Conservation (phyloP, 2,113 vertebrate species). For the Butorides virescens region DNA sequence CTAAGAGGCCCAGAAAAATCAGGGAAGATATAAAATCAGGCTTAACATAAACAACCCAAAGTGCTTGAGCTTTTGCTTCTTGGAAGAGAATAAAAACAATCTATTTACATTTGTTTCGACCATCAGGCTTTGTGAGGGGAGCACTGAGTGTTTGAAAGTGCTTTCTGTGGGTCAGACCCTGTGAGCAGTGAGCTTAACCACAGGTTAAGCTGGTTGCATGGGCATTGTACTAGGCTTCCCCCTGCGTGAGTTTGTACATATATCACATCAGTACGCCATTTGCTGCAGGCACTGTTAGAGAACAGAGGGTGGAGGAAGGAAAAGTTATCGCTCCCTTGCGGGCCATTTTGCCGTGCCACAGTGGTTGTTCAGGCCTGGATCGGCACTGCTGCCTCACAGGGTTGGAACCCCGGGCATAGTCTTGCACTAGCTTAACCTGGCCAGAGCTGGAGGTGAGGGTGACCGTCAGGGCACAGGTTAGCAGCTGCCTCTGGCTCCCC, state of each 20-base stretch:
- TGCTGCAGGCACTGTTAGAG: neutral
- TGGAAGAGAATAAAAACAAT: neutral
- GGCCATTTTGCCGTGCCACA: neutral
- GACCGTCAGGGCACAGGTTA: neutral
- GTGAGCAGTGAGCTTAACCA: neutral
- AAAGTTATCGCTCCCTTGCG: neutral
- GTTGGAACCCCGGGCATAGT: neutral
- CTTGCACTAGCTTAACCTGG: neutral
- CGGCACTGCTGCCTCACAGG: neutral
- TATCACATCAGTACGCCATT: neutral
- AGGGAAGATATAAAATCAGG: neutral
- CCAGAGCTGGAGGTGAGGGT: neutral
- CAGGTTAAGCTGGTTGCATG: neutral
- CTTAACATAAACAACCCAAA: neutral
- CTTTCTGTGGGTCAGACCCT: neutral
- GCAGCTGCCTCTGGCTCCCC: neutral
- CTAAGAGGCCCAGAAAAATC: neutral
- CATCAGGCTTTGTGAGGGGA: neutral
- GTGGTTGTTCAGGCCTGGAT: neutral
- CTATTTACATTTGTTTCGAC: neutral
- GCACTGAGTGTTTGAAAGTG: neutral
- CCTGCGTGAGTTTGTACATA: neutral
- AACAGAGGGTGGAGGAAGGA: neutral
- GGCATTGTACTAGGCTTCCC: neutral
- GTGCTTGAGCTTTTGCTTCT: neutral